phyloP scores from a whole-genome alignment of 2,113 vertebrate genomes.

The Ailuropoda melanoleuca region DNA sequence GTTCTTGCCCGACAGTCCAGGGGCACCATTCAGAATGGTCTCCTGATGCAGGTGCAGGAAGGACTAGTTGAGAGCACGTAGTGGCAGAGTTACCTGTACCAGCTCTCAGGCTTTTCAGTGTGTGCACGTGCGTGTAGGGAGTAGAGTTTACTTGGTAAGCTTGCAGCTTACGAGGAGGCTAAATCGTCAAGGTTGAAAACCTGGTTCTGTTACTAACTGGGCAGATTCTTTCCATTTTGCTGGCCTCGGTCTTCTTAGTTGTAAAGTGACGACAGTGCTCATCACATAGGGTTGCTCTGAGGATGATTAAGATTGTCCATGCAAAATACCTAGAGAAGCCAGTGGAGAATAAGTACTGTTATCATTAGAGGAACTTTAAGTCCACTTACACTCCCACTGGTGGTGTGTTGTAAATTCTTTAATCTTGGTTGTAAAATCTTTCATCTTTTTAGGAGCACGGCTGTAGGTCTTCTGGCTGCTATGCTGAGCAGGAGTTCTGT shows the following conservation, averaged over 20 bases:
- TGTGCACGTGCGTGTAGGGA: accelerated
- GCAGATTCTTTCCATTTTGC: not conserved
- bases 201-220: not conserved
- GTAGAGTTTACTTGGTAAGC: not conserved
- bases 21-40: not conserved
- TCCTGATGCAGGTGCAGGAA: not conserved
- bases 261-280: not conserved
- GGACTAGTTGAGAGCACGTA: not conserved
- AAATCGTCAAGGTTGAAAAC: not conserved
- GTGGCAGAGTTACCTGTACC: too few species aligned
- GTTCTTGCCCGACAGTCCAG: not conserved
- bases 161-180: not conserved
- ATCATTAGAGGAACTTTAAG: not conserved
- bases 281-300: not conserved
- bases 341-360: not conserved
- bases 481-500: not conserved
- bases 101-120: not conserved
- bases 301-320: not conserved
- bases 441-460: not conserved
- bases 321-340: not conserved
- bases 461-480: not conserved
- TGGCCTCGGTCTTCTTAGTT: not conserved
- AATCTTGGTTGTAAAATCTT: not conserved
- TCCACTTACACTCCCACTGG: not conserved
- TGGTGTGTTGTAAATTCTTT: not conserved